Conservation (phyloP, 2,797 vertebrate genomes). For the Hafferia zeledoni region DNA sequence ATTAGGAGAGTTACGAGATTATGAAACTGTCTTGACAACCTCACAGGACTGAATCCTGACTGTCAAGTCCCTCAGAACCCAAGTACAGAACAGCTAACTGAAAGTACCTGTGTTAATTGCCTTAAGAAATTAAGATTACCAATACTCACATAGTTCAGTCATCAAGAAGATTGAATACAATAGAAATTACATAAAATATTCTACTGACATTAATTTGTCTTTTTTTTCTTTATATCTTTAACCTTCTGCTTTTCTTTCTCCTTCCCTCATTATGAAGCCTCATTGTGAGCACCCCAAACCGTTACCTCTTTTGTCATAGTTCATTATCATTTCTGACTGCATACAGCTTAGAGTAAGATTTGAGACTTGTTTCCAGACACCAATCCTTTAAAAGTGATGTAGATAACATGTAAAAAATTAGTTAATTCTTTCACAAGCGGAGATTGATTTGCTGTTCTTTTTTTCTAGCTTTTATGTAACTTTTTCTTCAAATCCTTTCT, state of each 20-base stretch:
- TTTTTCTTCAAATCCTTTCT: background rate
- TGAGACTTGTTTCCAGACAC: background rate
- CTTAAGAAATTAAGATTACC: background rate
- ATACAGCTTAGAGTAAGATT: background rate
- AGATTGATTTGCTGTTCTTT: background rate
- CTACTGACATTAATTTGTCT: background rate
- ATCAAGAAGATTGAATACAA: background rate
- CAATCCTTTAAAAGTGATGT: background rate
- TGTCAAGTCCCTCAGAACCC: background rate
- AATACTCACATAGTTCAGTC: background rate
- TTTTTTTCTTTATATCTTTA: background rate
- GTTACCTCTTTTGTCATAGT: background rate
- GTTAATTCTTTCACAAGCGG: background rate
- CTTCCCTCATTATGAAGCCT: background rate
- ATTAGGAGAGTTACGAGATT: background rate
- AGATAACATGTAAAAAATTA: background rate
- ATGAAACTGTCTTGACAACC: background rate
- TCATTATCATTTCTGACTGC: background rate
- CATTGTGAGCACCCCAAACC: background rate
- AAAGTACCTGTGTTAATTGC: background rate
- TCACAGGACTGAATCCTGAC: background rate
- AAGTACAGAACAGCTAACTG: background rate
- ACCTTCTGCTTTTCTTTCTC: background rate
- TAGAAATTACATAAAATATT: background rate
- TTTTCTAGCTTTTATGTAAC: background rate